Evolutionary conservation across 1,140 invertebrate species (phyloP), one percentile per base, ranked within the genome.

Genomic region (Microplitis demolitor): DNA sequence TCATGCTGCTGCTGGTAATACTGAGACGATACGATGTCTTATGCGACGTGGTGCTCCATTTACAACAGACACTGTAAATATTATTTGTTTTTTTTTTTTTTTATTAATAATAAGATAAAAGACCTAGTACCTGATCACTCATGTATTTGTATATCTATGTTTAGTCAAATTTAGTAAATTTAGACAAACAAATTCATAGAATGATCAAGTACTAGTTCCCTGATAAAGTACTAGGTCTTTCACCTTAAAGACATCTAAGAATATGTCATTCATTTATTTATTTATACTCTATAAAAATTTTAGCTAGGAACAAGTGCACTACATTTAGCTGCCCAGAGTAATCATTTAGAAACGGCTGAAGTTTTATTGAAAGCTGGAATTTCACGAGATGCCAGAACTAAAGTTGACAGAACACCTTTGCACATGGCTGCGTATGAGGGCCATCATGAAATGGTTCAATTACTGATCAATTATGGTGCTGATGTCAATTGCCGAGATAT

Each of bases 381-480:
- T 74, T 94, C 92, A 37, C 90, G 93, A 78, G 96, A 97, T 88
- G 92, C 94, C 3, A 90, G 94, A 76, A 98, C 96, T 13, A 98
- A 98, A 89, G 95, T 97, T 1, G 95, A 97, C 82, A 89, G 95
- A 78, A 97, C 97, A 31, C 94, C 96, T 54, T 84, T 98, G 45
- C 95, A 97, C 85, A 91, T 96, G 80, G 96, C 96, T 37, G 91
- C 93, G 4, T 94, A 94, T 82, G 94, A 96, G 80, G 96, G 96
- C 0, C 93, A 97, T 85, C 85, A 91, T 34, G 88, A 90, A 53
- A 93, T 97, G 79, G 93, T 94, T 6, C 89, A 92, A 76, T 85
- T 96, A 24, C 87, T 98, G 53, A 82, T 98, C n/a, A 90, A 89
- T 66, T 89, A 93, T 82, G 92, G 92, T 35, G 93, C 93, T 37